Conservation (phyloP, 2,888 invertebrate genomes). For the Nyleta sp. region DNA sequence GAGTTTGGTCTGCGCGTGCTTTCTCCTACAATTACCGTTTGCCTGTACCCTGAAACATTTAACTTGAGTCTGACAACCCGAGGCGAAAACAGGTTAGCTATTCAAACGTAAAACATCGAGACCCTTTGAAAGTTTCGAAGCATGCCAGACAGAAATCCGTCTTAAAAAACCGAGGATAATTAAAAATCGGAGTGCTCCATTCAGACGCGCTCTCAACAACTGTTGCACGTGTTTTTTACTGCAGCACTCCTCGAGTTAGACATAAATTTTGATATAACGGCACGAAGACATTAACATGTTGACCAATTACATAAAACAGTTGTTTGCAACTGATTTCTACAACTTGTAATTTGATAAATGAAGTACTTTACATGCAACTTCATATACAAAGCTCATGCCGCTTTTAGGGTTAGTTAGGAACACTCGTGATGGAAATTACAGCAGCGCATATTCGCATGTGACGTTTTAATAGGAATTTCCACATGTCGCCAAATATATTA, state of each 20-base stretch:
- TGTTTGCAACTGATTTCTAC: slow-evolving; percentile 57
- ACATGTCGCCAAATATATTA: slow-evolving; percentile 48
- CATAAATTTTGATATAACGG: slow-evolving; percentile 33
- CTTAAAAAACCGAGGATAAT: background rate
- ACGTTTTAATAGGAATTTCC: slow-evolving; percentile 57
- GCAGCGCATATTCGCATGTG: slow-evolving; percentile 38
- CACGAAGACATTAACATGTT: slow-evolving; percentile 19
- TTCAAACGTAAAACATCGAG: slow-evolving; percentile 22
- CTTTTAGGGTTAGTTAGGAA: slow-evolving; percentile 51
- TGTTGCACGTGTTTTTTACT: slow-evolving; percentile 26
- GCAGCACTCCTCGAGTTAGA: background rate
- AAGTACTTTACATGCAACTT: slow-evolving; percentile 51
- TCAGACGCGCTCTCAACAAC: slow-evolving; percentile 7
- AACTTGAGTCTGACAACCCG: slow-evolving; percentile 46
- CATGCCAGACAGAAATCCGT: too few relatives aligned
- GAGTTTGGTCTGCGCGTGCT: slow-evolving; percentile 71
- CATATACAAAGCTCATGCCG: slow-evolving; percentile 34
- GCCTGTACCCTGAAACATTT: slow-evolving; percentile 66
- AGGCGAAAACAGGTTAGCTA: slow-evolving; percentile 31
- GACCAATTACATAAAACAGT: slow-evolving; percentile 42
- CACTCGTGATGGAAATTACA: slow-evolving; percentile 46
- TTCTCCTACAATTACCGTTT: slow-evolving; percentile 71
- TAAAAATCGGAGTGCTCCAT: slow-evolving; percentile 10
- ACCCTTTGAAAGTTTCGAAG: slow-evolving; percentile 9
- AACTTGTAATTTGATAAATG: slow-evolving; percentile 55